A percentile compares a stretch with the other conserved stretches of the same genome.
Conservation (phyloP, 2,888 invertebrate species). For the Drosophila bunnanda region DNA sequence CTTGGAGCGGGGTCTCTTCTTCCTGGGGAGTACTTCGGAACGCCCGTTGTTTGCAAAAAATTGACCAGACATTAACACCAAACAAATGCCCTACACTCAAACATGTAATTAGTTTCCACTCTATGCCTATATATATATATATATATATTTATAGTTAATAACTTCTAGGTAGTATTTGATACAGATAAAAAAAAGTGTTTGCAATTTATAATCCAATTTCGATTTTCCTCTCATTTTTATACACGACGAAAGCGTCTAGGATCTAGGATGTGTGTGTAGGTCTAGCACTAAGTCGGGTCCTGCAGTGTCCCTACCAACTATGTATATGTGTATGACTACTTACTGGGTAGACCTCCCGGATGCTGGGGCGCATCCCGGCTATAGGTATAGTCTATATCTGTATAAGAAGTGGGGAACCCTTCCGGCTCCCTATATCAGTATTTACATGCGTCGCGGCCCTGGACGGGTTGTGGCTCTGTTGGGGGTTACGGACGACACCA, state of each 20-base stretch:
- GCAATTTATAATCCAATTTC: slow-evolving; percentile 49
- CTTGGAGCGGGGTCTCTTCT: slow-evolving; percentile 6
- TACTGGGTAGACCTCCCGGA: neutral
- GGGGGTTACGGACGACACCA: slow-evolving; percentile 2
- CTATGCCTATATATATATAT: slow-evolving; percentile 12
- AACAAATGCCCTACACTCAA: slow-evolving; percentile 63
- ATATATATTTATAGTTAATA: slow-evolving; percentile 26
- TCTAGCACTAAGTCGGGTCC: slow-evolving; percentile 40
- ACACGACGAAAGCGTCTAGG: slow-evolving; percentile 68
- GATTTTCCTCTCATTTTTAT: slow-evolving; percentile 31
- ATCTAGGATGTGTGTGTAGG: slow-evolving; percentile 58
- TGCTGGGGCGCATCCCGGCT: neutral
- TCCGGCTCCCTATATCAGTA: neutral
- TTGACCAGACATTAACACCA: slow-evolving; percentile 71
- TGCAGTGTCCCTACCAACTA: slow-evolving; percentile 6
- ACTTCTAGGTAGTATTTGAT: slow-evolving; percentile 71
- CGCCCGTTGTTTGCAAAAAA: slow-evolving; percentile 50
- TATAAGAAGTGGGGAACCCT: neutral
- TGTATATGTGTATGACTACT: slow-evolving; percentile 11
- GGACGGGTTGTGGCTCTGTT: slow-evolving; percentile 38
- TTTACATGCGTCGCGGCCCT: slow-evolving; percentile 28
- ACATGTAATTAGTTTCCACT: slow-evolving; percentile 31
- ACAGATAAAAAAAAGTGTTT: slow-evolving; percentile 56
- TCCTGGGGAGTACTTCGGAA: neutral
- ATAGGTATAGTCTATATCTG: slow-evolving; percentile 12